These are phyloP conservation scores for Acrocephalus scirpaceus DNA, from an alignment of 2,797 vertebrate species.

Conservation along the genomic window DNA sequence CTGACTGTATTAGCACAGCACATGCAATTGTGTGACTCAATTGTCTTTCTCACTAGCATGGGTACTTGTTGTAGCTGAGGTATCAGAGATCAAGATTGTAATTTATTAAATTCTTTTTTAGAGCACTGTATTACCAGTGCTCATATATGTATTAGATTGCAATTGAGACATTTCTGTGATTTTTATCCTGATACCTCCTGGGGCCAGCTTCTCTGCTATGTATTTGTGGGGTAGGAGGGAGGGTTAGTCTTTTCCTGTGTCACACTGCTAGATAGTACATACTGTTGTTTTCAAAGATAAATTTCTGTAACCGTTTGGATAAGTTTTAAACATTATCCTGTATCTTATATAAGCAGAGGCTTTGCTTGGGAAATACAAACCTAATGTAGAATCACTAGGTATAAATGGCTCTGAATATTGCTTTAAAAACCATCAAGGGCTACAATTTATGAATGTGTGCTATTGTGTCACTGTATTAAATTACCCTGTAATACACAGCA, in stretches of 20 bases:
- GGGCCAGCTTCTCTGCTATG: background rate
- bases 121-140: background rate
- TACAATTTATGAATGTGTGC: background rate
- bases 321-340: background rate
- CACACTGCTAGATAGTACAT: background rate
- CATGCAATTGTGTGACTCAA: background rate
- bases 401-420: background rate
- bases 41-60: background rate
- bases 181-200: background rate
- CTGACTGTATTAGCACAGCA: background rate
- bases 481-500: background rate
- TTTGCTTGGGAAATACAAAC: background rate
- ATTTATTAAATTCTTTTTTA: background rate
- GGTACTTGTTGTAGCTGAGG: background rate
- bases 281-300: background rate
- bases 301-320: background rate
- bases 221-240: background rate
- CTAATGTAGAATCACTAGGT: background rate
- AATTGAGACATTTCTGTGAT: background rate
- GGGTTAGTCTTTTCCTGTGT: background rate
- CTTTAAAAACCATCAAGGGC: slow-evolving; percentile 44
- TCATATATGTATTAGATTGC: background rate
- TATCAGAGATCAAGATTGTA: background rate
- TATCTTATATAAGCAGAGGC: background rate
- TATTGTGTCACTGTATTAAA: background rate